Evolutionary conservation across 2,888 invertebrate genomes (phyloP).

Genomic region (Rhagonycha fulva): DNA sequence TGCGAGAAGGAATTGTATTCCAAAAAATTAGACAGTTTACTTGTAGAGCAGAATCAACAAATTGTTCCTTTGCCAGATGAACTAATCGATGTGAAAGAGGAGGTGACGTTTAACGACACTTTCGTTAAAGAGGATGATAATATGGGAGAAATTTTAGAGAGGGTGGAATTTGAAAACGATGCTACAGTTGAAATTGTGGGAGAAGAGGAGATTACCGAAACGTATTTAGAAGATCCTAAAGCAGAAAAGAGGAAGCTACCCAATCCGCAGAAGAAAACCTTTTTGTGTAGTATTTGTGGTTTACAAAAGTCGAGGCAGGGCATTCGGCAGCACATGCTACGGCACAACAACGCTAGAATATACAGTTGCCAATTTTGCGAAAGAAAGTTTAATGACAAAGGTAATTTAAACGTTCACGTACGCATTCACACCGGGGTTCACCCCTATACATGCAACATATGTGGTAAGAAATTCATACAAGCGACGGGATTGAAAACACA

Average conservation of each 20-base stretch:
- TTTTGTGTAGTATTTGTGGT: constrained; percentile 18
- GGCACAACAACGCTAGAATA: constrained; percentile 2
- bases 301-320: constrained; percentile 6
- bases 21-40: background rate
- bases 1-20: background rate
- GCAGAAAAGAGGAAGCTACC: background rate
- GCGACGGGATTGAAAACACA: constrained; percentile 37
- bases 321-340: constrained; percentile 7
- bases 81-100: background rate
- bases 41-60: background rate
- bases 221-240: background rate
- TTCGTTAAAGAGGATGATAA: background rate
- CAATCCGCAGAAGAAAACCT: background rate
- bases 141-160: background rate
- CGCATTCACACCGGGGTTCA: constrained; percentile 11
- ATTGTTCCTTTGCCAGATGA: background rate
- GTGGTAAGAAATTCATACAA: constrained; percentile 37
- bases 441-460: constrained; percentile 31
- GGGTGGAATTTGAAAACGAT: background rate
- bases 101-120: background rate
- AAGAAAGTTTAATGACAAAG: constrained; percentile 12
- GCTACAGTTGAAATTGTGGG: background rate
- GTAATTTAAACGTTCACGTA: constrained; percentile 10
- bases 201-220: background rate
- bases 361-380: constrained; percentile 7